Percentiles rank a stretch among this genome's conserved stretches.
phyloP scores from a whole-genome alignment of 1,140 invertebrate species.

The Micrasema longulum region DNA sequence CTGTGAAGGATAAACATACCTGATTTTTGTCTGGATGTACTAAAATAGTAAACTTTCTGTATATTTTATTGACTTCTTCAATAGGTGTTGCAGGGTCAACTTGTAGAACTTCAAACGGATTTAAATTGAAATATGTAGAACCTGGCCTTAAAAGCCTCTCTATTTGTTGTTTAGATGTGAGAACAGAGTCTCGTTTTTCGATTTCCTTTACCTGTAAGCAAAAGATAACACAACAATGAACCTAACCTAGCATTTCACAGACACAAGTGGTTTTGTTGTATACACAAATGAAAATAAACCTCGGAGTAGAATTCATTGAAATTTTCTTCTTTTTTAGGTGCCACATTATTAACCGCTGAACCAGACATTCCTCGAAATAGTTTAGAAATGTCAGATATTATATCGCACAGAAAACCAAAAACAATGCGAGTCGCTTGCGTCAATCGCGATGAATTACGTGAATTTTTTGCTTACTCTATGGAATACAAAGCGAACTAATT shows the following conservation, averaged over 20 bases:
- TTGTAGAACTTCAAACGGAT: slow-evolving; percentile 96
- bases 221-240: slow-evolving; percentile 41
- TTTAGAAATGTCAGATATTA: slow-evolving; percentile 27
- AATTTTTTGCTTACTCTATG: not conserved
- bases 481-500: not conserved
- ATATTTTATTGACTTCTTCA: slow-evolving; percentile 97
- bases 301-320: slow-evolving; percentile 61
- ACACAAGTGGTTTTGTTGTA: not conserved
- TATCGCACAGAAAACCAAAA: slow-evolving; percentile 26
- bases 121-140: slow-evolving; percentile 96
- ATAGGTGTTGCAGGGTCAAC: slow-evolving; percentile 90
- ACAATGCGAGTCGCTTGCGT: slow-evolving; percentile 29
- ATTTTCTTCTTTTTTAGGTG: slow-evolving; percentile 55
- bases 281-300: slow-evolving; percentile 54
- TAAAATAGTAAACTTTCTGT: slow-evolving; percentile 94
- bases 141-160: slow-evolving; percentile 91
- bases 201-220: slow-evolving; percentile 91
- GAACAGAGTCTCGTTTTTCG: slow-evolving; percentile 89
- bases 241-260: slow-evolving; percentile 36
- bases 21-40: slow-evolving; percentile 98
- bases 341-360: slow-evolving; percentile 28
- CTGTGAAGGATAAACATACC: slow-evolving; percentile 58
- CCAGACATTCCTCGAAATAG: slow-evolving; percentile 37
- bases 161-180: slow-evolving; percentile 96
- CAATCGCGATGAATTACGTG: slow-evolving; percentile 3